Conservation (phyloP, 2,888 invertebrate species). For the Strigamia crassipes region DNA sequence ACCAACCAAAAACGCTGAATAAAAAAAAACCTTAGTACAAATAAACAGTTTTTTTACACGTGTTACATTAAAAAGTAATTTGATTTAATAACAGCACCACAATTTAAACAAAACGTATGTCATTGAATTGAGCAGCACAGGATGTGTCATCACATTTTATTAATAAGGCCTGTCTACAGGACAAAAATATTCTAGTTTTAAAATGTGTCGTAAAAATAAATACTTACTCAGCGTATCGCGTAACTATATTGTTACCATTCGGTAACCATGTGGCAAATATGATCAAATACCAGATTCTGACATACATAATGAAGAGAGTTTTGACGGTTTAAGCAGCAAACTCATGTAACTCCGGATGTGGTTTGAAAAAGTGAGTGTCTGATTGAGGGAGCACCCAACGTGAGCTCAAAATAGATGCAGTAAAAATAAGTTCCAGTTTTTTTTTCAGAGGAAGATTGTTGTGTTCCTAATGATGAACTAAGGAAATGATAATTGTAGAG, state of each 20-base stretch:
- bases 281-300: background rate
- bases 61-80: background rate
- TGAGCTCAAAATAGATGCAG: slow-evolving; percentile 18
- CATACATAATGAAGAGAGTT: background rate
- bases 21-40: no score
- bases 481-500: no score
- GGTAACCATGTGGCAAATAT: background rate
- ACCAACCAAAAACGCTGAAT: no score
- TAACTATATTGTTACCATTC: background rate
- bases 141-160: background rate
- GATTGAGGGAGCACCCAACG: background rate
- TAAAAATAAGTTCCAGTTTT: background rate
- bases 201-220: background rate
- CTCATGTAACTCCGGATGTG: background rate
- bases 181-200: background rate
- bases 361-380: background rate
- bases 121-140: background rate
- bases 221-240: background rate
- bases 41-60: no score
- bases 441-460: background rate
- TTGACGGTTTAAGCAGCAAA: background rate
- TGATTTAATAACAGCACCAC: background rate
- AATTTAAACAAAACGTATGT: background rate
- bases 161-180: background rate
- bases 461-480: no score